phyloP scores from a whole-genome alignment of 2,797 vertebrate species.

The Propithecus perrieri region DNA sequence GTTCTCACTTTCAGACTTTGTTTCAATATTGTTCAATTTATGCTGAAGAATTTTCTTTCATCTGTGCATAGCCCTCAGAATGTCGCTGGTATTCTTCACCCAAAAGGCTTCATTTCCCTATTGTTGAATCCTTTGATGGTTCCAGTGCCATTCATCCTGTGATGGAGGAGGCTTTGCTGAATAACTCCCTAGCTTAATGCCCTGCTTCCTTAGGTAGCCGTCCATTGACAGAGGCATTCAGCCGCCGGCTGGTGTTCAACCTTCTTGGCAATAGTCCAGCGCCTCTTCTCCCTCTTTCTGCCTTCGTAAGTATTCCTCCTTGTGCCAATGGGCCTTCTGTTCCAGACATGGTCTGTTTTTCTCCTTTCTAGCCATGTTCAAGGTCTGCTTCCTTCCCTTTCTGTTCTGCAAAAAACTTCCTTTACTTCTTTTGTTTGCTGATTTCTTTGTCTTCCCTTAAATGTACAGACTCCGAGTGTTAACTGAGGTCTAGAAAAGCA shows the following conservation, averaged over 20 bases:
- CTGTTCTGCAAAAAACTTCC: background rate
- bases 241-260: background rate
- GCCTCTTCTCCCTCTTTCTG: background rate
- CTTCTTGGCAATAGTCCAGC: background rate
- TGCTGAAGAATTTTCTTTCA: background rate
- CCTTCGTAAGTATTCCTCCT: background rate
- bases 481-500: background rate
- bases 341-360: background rate
- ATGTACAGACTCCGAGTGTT: background rate
- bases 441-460: slow-evolving; percentile 16
- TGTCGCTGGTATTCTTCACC: background rate
- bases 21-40: background rate
- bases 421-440: background rate
- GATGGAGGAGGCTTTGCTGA: slow-evolving; percentile 28
- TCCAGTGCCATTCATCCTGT: background rate
- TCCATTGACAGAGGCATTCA: background rate
- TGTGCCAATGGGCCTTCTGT: background rate
- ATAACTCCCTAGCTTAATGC: background rate
- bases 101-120: slow-evolving; percentile 20
- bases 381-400: slow-evolving; percentile 33
- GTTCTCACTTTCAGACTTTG: background rate
- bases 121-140: background rate
- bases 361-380: slow-evolving; percentile 17
- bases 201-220: background rate
- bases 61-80: background rate